Evolutionary conservation across 2,113 vertebrate genomes (phyloP).

Genomic region (Ceyx cyanopectus): DNA sequence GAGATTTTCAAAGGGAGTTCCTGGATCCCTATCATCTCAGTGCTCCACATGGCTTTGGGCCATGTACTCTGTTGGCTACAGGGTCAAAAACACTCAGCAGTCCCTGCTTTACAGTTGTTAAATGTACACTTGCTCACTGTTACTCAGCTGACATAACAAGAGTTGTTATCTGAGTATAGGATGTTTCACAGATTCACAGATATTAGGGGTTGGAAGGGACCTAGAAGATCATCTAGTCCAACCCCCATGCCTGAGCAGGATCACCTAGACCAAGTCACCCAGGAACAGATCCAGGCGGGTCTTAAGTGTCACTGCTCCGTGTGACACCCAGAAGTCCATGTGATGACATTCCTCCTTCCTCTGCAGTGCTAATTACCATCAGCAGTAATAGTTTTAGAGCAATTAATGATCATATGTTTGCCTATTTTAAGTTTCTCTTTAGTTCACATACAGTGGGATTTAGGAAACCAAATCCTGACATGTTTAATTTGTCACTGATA

Average conservation of each 20-base stretch:
- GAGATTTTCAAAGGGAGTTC: not conserved
- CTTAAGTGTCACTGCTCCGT: not conserved
- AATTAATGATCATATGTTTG: not conserved
- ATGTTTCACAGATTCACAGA: no score
- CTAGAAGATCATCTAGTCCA: no score
- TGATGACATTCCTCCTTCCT: not conserved
- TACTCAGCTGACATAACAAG: not conserved
- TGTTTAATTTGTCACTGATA: conserved; percentile 6
- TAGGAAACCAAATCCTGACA: not conserved
- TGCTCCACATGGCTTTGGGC: not conserved
- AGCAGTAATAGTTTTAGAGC: not conserved
- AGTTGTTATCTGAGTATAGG: not conserved
- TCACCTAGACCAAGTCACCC: no score
- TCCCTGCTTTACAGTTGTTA: not conserved
- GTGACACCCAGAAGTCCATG: not conserved
- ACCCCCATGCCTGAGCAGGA: no score
- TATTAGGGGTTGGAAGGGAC: no score
- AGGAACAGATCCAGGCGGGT: no score
- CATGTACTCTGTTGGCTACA: not conserved
- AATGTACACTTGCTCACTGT: accelerated
- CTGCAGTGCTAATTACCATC: not conserved
- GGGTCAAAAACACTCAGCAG: not conserved
- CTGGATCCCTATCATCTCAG: not conserved
- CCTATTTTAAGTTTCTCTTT: not conserved
- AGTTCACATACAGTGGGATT: not conserved